Base-by-base conservation (phyloP, 2,113 vertebrate genomes). In the Pachyramphus minor region DNA sequence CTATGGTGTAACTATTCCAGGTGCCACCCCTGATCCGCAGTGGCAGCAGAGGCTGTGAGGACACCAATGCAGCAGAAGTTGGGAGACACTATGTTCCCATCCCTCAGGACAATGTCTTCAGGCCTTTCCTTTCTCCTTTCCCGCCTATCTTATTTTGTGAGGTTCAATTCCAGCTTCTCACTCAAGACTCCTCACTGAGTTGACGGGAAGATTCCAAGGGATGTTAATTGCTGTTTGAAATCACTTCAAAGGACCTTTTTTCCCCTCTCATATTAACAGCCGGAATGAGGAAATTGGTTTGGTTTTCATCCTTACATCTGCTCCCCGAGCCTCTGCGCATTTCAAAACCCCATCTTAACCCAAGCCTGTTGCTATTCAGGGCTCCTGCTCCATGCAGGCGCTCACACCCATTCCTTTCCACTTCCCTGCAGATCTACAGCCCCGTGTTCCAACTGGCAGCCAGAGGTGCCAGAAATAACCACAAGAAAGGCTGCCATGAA, bases 381-480 rank as follows among this genome's bases (percentile, higher is more conserved):
- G 80, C 84, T 95, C 50, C 83, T 63, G 23, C 67, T 92, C 64
- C 69, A 44, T 56, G 62, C 66, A 50, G 87, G 64, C 19, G 9
- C 80, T 95, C 88, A 68, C 83, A 41, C 84, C 88, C 88, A 41
- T 74, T 53, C 69, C 92, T 64, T 90, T 78, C 92, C 90, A 79
- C 79, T 96, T 96, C 92, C 92, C 89, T 83, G 75, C 52, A 3
- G 68, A 89, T 68, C 93, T 72, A 6, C 7, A 56, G 77, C 83
- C 68, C 83, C 7, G 7, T 1, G 14, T 94, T 96, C 93, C 92
- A 96, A 64, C 18, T 94, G 93, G 95, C 92, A 92, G 90, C 76
- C 80, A 59, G 72, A 55, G 76, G 68, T 93, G 87, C 92, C 90
- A 95, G 86, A 92, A 97, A 96, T 94, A 96, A 96, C 85, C 93